Evolutionary conservation across 2,797 vertebrate genomes (phyloP).

Genomic region (Carapus acus): DNA sequence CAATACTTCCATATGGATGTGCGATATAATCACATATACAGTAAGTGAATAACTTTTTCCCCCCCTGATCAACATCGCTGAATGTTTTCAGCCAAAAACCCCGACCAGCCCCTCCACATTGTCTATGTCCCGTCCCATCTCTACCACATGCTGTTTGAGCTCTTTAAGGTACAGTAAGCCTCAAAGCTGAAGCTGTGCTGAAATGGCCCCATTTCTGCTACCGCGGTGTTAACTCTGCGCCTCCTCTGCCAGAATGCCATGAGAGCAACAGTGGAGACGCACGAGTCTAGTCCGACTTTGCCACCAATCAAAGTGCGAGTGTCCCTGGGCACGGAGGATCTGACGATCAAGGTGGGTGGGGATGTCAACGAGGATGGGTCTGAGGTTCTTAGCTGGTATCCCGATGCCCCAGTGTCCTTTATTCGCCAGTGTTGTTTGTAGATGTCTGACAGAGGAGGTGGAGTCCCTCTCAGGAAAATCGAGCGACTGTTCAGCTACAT

Average conservation of each 20-base stretch:
- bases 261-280: constrained; percentile 94
- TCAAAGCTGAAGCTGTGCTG: not conserved
- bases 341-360: constrained; percentile 87
- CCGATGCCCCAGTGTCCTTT: not conserved
- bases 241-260: constrained; percentile 85
- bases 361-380: too few relatives aligned
- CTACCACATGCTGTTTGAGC: constrained; percentile 98
- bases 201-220: not conserved
- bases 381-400: too few relatives aligned
- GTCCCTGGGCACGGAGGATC: constrained; percentile 90
- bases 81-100: constrained; percentile 75
- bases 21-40: too few relatives aligned
- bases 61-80: too few relatives aligned
- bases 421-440: constrained; percentile 49
- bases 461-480: constrained; percentile 90
- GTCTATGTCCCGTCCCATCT: constrained; percentile 98
- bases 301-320: constrained; percentile 86
- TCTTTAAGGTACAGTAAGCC: constrained; percentile 85
- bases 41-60: too few relatives aligned
- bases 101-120: constrained; percentile 79
- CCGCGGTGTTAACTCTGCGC: constrained; percentile 12
- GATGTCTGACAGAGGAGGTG: constrained; percentile 94
- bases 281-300: constrained; percentile 77
- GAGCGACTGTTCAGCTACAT: constrained; percentile 95
- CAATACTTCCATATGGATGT: too few relatives aligned